These are phyloP conservation scores for Chydorus sphaericus DNA, from an alignment of 2,888 invertebrate species.

Conservation along the genomic window DNA sequence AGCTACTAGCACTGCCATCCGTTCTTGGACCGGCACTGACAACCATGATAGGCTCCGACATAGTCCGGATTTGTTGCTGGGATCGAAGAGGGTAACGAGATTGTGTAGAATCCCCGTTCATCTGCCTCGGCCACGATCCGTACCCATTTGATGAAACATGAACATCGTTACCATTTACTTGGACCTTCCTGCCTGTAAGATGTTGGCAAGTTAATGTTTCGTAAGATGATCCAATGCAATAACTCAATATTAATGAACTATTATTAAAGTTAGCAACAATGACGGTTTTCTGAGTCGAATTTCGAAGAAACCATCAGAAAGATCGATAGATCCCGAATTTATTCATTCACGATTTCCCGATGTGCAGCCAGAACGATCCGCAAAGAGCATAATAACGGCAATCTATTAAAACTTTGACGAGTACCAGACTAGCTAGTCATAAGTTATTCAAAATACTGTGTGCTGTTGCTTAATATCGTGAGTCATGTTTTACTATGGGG, in stretches of 20 bases:
- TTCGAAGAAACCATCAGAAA: neutral
- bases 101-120: no score
- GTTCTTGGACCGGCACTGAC: neutral
- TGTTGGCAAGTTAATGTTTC: constrained; percentile 21
- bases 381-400: no score
- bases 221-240: neutral
- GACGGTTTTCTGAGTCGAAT: neutral
- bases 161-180: constrained; percentile 40
- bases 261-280: neutral
- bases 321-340: neutral
- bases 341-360: no score
- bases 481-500: no score
- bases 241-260: neutral
- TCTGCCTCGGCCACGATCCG: constrained; percentile 32
- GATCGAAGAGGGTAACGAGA: constrained; percentile 35
- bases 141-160: constrained; percentile 23
- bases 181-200: constrained; percentile 60
- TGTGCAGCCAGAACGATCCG: no score
- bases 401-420: no score
- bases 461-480: no score
- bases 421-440: no score
- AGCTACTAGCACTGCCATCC: neutral
- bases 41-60: constrained; percentile 10
- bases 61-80: constrained; percentile 29
- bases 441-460: no score